Evolutionary conservation across 2,888 invertebrate species (phyloP).

Genomic region (Alloplasta piceator): DNA sequence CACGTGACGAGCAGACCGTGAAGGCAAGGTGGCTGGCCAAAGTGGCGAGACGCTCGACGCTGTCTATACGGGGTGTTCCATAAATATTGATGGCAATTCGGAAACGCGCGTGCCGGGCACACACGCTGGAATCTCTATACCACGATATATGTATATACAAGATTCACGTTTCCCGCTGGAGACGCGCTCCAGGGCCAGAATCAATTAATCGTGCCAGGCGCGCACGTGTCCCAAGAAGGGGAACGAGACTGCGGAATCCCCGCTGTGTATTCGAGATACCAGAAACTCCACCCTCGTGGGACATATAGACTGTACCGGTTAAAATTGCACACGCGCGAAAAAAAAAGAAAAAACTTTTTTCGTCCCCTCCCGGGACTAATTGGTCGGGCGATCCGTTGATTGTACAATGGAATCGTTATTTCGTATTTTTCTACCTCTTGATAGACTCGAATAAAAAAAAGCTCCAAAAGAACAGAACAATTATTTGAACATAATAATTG

Average conservation of each 20-base stretch:
- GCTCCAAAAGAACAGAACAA: too few species aligned
- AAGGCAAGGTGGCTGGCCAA: slow-evolving; percentile 75
- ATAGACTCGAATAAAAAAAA: too few species aligned
- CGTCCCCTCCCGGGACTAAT: slow-evolving; percentile 33
- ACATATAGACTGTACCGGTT: not conserved
- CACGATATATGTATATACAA: not conserved
- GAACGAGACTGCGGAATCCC: slow-evolving; percentile 32
- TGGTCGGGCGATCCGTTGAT: slow-evolving; percentile 19
- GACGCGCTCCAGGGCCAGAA: slow-evolving; percentile 50
- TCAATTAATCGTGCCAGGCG: slow-evolving; percentile 58
- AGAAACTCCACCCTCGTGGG: slow-evolving; percentile 7
- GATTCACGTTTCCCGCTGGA: slow-evolving; percentile 41
- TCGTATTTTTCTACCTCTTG: not conserved
- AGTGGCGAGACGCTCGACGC: slow-evolving; percentile 59
- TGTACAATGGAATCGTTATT: not conserved
- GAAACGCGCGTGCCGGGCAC: slow-evolving; percentile 41
- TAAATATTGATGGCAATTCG: slow-evolving; percentile 71
- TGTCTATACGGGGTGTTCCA: slow-evolving; percentile 73
- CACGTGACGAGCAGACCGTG: slow-evolving; percentile 80
- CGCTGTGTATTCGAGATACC: slow-evolving; percentile 31
- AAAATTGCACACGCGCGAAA: too few species aligned
- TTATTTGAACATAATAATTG: too few species aligned
- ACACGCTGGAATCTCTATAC: slow-evolving; percentile 52
- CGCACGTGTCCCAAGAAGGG: slow-evolving; percentile 52
- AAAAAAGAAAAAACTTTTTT: too few species aligned